phyloP scores from a whole-genome alignment of 2,113 vertebrate species.

The Gasterosteus nipponicus region DNA sequence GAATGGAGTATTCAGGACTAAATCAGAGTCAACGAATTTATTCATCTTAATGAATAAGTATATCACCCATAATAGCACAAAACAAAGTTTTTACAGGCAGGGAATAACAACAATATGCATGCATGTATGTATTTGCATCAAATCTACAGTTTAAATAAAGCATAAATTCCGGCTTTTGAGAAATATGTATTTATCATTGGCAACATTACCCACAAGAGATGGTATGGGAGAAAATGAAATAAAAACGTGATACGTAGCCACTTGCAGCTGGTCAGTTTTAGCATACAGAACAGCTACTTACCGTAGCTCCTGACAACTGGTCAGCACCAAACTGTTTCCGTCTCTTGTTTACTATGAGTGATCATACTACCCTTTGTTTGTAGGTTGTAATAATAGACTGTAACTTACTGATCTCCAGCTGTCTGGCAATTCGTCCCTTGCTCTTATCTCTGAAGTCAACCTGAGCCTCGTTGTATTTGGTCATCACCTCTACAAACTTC shows the following conservation, averaged over 20 bases:
- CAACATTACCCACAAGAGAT: background rate
- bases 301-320: background rate
- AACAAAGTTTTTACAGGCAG: too few species aligned
- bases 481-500: slow-evolving; percentile 96
- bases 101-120: background rate
- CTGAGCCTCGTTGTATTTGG: slow-evolving; percentile 92
- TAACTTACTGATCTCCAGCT: slow-evolving; percentile 92
- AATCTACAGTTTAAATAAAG: background rate
- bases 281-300: too few species aligned
- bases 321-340: background rate
- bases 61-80: background rate
- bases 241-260: background rate
- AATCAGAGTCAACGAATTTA: too few species aligned
- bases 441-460: slow-evolving; percentile 92
- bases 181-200: background rate
- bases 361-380: background rate
- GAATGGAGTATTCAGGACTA: too few species aligned
- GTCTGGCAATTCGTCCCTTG: slow-evolving; percentile 93
- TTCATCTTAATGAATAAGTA: too few species aligned
- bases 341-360: background rate
- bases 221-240: background rate
- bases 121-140: background rate
- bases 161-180: background rate
- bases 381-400: background rate
- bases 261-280: background rate